Conservation (phyloP, 2,888 invertebrate genomes). For the Rhorus exstirpatorius region DNA sequence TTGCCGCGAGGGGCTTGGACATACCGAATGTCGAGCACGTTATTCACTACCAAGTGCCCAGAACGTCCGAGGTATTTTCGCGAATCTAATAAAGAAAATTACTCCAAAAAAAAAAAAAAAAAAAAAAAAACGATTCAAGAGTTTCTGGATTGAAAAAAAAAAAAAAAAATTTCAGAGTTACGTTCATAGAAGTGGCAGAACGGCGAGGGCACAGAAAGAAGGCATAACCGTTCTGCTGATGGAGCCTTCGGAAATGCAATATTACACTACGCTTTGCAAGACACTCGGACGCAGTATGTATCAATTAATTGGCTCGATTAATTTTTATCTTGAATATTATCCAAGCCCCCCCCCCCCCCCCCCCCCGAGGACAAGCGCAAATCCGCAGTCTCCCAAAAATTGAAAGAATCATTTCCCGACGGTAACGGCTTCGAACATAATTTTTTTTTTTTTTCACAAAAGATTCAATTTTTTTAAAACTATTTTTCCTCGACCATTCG, state of each 20-base stretch:
- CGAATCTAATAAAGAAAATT: background rate
- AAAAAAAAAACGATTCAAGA: background rate
- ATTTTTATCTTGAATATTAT: no score
- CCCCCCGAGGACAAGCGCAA: no score
- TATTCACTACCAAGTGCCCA: slow-evolving; percentile 98
- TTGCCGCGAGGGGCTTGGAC: slow-evolving; percentile 98
- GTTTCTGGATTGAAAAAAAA: background rate
- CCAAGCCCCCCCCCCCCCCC: no score
- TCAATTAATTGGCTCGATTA: background rate
- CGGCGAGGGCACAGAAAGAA: slow-evolving; percentile 95
- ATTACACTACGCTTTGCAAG: slow-evolving; percentile 93
- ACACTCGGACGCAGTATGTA: slow-evolving; percentile 94
- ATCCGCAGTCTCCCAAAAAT: no score
- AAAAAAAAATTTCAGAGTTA: slow-evolving; percentile 89
- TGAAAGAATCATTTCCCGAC: no score
- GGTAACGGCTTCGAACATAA: no score
- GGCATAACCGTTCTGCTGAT: slow-evolving; percentile 97
- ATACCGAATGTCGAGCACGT: slow-evolving; percentile 98
- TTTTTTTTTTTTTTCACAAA: no score
- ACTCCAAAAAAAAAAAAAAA: background rate
- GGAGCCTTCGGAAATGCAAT: slow-evolving; percentile 94
- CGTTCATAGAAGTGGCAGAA: slow-evolving; percentile 98
- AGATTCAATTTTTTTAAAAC: no score
- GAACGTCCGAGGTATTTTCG: slow-evolving; percentile 92
- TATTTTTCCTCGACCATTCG: no score